Base-by-base conservation (phyloP, 2,888 invertebrate species). In the Erebia aethiops region DNA sequence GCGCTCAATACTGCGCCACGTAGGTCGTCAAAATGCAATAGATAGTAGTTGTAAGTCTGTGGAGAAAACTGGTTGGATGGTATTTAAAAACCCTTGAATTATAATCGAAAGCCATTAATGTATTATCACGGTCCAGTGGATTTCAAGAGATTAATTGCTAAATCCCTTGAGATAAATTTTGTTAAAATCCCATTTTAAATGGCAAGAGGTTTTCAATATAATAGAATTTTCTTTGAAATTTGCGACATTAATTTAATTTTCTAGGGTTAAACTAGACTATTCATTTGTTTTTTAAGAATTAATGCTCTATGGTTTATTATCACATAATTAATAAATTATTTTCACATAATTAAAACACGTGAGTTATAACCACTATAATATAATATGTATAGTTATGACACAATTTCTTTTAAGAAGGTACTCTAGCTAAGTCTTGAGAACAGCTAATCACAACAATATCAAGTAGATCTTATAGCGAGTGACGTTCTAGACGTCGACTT, bases 111-210 rank as follows among this genome's bases (percentile, higher is more conserved):
- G 54, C 18, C 16, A 56, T 56, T 56, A 56, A 21, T 56, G 16
- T 56, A 56, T 56, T 56, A 56, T 56, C 8, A 56, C 18, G 11
- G 54, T 56, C 54, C 54, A 56, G 54, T 56, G 54, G 18, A 11
- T 56, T 11, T 56, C 9, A 10, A 56, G 54, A 56, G 18, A 11
- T 10, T 56, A 56, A 18, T 18, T 18, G 54, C 54, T 18, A 18
- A 56, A 18, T 18, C 54, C 9, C 18, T 56, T 16, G 54, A 18
- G 21, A 56, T 11, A 56, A 21, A 56, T 56, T 56, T 56, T 56
- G 54, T 56, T 56, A 56, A 56, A 56, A 56, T 56, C 54, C 18
- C 54, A 18, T 18, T 56, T 54, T 35, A 35, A 35, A 35, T 35
- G 35, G 35, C 35, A 35, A 35, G 35, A 52, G 4, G 16, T 11